Conservation (phyloP, 92 coral and sea anemone species). For the Bergia puertoricense region DNA sequence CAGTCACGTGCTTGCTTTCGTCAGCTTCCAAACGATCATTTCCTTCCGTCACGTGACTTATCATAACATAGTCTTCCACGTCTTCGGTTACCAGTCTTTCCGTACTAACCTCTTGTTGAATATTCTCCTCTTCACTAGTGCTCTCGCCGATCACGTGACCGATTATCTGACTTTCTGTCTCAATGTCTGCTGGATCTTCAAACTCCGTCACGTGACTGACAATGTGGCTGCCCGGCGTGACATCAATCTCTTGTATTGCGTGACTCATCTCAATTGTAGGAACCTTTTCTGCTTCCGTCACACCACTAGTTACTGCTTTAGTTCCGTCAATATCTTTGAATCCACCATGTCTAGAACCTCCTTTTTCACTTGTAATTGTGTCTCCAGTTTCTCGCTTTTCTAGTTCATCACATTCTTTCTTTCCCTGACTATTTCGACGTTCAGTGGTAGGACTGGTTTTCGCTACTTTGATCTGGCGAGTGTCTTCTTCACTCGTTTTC, state of each 20-base stretch:
- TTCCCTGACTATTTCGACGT: background rate
- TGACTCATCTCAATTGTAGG: background rate
- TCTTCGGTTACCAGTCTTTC: conserved; percentile 12
- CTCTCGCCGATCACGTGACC: background rate
- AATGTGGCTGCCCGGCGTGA: conserved; percentile 13
- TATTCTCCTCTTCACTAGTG: background rate
- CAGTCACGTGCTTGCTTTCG: background rate
- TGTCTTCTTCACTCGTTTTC: background rate
- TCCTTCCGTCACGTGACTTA: conserved; percentile 28
- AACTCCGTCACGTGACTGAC: conserved; percentile 11
- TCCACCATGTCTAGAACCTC: background rate
- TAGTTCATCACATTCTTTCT: background rate
- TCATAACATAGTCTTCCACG: conserved; percentile 32
- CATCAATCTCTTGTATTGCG: background rate
- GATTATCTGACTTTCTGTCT: background rate
- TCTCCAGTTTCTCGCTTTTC: background rate
- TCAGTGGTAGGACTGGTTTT: background rate
- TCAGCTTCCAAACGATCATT: background rate
- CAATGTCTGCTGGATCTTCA: background rate
- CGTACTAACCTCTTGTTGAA: background rate
- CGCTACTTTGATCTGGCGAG: background rate
- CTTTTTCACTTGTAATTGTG: background rate
- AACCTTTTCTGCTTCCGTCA: background rate
- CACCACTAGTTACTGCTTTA: background rate
- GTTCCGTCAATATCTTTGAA: background rate